These are phyloP conservation scores for Thinocorus orbignyianus DNA, from an alignment of 2,113 vertebrate genomes.

Conservation along the genomic window DNA sequence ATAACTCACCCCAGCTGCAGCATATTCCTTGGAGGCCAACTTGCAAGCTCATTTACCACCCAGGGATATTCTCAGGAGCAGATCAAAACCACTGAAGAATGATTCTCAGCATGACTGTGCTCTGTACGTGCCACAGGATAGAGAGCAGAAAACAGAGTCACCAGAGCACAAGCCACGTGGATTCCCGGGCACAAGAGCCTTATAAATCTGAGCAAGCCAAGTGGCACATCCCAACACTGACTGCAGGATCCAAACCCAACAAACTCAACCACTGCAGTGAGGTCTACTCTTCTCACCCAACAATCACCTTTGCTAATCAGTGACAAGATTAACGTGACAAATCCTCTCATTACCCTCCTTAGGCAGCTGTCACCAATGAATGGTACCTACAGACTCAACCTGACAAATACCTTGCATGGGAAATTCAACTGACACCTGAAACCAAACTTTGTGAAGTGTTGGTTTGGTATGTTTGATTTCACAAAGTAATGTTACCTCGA, in stretches of 20 bases:
- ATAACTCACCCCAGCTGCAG: conserved; percentile 39
- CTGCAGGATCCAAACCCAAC: neutral
- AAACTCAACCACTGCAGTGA: neutral
- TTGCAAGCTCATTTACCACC: neutral
- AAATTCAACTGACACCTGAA: neutral
- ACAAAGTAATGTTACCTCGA: neutral
- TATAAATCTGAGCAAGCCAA: neutral
- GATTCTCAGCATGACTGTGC: neutral
- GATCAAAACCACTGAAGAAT: conserved; percentile 15
- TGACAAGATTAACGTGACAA: neutral
- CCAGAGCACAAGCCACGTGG: fast-evolving
- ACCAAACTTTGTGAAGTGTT: neutral
- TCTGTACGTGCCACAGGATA: neutral
- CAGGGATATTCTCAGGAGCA: neutral
- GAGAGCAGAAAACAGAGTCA: neutral
- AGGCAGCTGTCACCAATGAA: neutral
- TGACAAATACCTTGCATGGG: fast-evolving
- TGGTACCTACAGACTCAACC: neutral
- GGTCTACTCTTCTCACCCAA: neutral
- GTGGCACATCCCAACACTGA: neutral
- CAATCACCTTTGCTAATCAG: neutral
- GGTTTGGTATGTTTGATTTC: neutral
- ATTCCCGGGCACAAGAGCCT: neutral
- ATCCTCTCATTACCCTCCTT: neutral
- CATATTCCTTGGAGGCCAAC: neutral